These are phyloP conservation scores for Drosophila yooni DNA, from an alignment of 2,888 invertebrate genomes.

Conservation along the genomic window DNA sequence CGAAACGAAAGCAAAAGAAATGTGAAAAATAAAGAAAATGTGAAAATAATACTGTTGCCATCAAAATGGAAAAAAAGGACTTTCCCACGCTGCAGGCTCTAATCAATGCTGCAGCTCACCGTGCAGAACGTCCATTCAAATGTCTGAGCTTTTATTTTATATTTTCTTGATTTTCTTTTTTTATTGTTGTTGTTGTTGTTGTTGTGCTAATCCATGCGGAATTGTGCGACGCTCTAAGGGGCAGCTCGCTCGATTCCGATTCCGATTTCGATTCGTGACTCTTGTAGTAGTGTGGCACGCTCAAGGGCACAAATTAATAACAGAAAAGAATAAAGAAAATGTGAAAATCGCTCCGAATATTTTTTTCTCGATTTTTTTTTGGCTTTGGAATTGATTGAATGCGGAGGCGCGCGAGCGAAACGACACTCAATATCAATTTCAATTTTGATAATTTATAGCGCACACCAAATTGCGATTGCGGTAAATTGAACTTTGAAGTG, in stretches of 20 bases:
- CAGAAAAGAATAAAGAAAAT: constrained; percentile 32
- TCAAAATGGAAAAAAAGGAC: constrained; percentile 17
- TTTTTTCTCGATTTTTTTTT: constrained; percentile 48
- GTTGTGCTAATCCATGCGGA: constrained; percentile 65
- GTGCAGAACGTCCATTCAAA: constrained; percentile 48
- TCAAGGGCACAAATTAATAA: constrained; percentile 64
- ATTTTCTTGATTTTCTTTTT: background rate
- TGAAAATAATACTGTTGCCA: constrained; percentile 7
- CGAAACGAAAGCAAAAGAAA: constrained; percentile 2
- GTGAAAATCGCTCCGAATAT: constrained; percentile 37
- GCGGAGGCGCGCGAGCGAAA: constrained; percentile 52
- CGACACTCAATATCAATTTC: constrained; percentile 54
- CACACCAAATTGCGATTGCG: constrained; percentile 47
- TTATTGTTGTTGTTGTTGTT: background rate
- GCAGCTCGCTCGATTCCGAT: constrained; percentile 19
- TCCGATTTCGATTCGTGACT: constrained; percentile 5
- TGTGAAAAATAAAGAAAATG: constrained; percentile 4
- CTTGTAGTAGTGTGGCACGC: constrained; percentile 23
- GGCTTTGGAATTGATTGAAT: constrained; percentile 75
- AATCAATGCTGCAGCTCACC: constrained; percentile 46
- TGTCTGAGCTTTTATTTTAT: background rate
- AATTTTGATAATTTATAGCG: constrained; percentile 66
- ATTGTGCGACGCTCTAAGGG: constrained; percentile 38
- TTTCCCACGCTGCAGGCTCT: constrained; percentile 35
- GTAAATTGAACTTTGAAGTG: constrained; percentile 66